Base-by-base conservation (phyloP, 23 tunicate species). In the Ascidia mentula region DNA sequence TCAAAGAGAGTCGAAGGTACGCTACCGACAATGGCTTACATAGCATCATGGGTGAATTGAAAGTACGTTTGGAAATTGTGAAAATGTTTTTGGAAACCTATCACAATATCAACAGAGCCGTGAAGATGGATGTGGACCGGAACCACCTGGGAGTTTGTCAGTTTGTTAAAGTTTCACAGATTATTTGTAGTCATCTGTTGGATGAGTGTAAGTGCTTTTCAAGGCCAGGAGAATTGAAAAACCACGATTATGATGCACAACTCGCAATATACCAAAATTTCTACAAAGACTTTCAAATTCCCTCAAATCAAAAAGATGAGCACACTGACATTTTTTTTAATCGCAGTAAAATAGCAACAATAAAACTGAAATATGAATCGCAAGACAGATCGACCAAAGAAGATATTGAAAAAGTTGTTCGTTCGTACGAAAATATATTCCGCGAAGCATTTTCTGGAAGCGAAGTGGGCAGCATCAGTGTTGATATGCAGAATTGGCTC, bases 41-140 rank as follows among this genome's bases (percentile, higher is more conserved):
- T 46, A 83, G 85, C 26, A 77, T 70, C 78, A 71, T 88, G 69
- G 92, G 92, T 22, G 92, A 88, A 70, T 60, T 88, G 0, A 72
- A 70, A 24, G 79, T 72, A 2, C 83, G 87, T 17, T 32, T 88
- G 0, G 24, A 82, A 8, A 36, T 88, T 32, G 87, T 78, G 34
- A 86, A 82, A n/a, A 79, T 42, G 65, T 86, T 69, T 53, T n/a
- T n/a, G n/a, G 73, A 69, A 20, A 30, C 69, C 22, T 12, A 77
- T 31, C 38, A 86, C 26, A 75, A 34, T 60, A 18, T 24, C n/a
- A 24, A 24, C 37, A 36, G 37, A 38, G 81, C 65, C 32, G 61
- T 77, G 0, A 33, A 60, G 39, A 46, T 31, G 18, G n/a, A 34
- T 18, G 26, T 31, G 2, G 37, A 60, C 20, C 65, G 40, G 30